Evolutionary conservation across 1,140 invertebrate genomes (phyloP), one percentile per base, ranked within the genome.

Genomic region (Sipha flava): DNA sequence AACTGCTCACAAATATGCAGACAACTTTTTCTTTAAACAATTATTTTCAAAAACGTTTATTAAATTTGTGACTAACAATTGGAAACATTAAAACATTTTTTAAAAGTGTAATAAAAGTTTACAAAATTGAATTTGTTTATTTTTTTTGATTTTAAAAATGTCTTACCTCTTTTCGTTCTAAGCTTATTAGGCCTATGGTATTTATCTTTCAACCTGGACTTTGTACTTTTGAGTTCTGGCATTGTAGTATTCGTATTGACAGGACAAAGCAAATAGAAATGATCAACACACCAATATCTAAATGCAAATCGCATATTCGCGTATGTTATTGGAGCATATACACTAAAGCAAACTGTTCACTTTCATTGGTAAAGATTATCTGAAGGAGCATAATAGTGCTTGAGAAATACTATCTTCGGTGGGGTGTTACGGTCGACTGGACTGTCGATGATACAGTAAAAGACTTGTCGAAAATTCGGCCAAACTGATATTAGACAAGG

Each of bases 371-470:
- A 43, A 43, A 40, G 34, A 77, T 40, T 29, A 21, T 77, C 52
- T 77, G 73, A 77, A 77, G 73, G 16, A 18, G 7, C 34, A 77
- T 31, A 23, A 1, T 57, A 23, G 14, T 77, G 31, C 34, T 77
- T 77, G 34, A 77, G 52, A 77, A 75, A 57, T n/a, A 57, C 70
- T 66, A 14, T 66, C 34, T 26, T 7, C 52, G 73, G 52, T 29
- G 73, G 73, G 52, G 73, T 77, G 73, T 59, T 77, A 77, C 73
- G 73, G 73, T 77, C 73, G 73, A 77, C 47, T 77, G 73, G n/a
- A 52, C 21, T 21, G 49, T 37, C 70, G 26, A 75, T 34, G 16
- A 40, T 0, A 73, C 7, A 75, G 26, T 75, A 77, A 57, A 43
- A 57, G 29, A 59, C 49, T 43, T 40, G 31, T 29, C 6, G 49